Evolutionary conservation across 1,140 invertebrate genomes (phyloP).

Genomic region (Scaptodrosophila lebanonensis): DNA sequence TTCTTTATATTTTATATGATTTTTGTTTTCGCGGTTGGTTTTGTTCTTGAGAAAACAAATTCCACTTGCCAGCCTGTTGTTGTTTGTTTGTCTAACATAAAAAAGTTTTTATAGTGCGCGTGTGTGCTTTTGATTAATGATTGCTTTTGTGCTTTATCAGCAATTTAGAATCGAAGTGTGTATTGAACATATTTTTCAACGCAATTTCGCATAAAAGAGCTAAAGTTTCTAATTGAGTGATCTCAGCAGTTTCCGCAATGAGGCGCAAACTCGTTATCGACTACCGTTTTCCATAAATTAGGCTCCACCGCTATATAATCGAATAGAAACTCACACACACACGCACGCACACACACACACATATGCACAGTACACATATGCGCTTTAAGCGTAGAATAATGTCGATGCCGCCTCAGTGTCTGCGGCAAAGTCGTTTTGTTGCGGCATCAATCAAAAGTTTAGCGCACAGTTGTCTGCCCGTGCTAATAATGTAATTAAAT

Average conservation of each 20-base stretch:
- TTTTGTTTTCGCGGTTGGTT: not conserved
- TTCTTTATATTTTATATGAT: slow-evolving; percentile 7
- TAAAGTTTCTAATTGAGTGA: slow-evolving; percentile 13
- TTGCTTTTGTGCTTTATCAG: slow-evolving; percentile 55
- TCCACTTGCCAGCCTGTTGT: slow-evolving; percentile 3
- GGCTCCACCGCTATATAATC: too few species aligned
- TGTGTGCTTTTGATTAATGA: slow-evolving; percentile 66
- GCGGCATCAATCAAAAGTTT: slow-evolving; percentile 68
- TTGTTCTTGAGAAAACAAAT: slow-evolving; percentile 5
- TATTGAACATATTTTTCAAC: slow-evolving; percentile 14
- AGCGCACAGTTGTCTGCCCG: slow-evolving; percentile 10
- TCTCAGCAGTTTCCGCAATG: too few species aligned
- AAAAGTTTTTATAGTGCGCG: slow-evolving; percentile 63
- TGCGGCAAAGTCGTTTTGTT: slow-evolving; percentile 56
- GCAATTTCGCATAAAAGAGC: slow-evolving; percentile 17
- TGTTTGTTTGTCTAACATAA: slow-evolving; percentile 30
- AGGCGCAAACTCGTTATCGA: too few species aligned
- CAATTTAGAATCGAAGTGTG: slow-evolving; percentile 18
- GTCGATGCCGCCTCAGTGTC: not conserved
- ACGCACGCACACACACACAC: too few species aligned
- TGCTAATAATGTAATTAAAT: slow-evolving; percentile 74
- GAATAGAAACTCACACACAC: too few species aligned
- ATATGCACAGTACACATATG: too few species aligned
- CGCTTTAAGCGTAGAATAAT: too few species aligned
- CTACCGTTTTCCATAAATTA: slow-evolving; percentile 10